These are phyloP conservation scores for Neosilurus mollespiculum DNA, from an alignment of 2,797 vertebrate species.

Conservation along the genomic window DNA sequence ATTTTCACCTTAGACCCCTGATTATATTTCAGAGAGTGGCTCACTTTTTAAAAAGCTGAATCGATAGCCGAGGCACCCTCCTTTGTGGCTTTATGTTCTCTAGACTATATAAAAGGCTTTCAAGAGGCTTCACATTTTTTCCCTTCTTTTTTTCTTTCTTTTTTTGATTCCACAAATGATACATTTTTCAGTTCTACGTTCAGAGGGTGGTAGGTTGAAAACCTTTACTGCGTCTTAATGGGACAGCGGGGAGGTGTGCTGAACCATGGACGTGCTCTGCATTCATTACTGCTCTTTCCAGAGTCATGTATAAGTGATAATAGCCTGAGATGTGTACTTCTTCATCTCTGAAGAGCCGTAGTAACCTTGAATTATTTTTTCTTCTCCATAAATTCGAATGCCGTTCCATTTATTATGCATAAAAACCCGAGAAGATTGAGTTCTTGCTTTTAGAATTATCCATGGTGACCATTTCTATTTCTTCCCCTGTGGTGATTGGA, in stretches of 20 bases:
- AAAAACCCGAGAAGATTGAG: slow-evolving; percentile 30
- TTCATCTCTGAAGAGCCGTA: slow-evolving; percentile 11
- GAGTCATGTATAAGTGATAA: slow-evolving; percentile 8
- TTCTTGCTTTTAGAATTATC: slow-evolving; percentile 39
- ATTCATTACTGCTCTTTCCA: slow-evolving; percentile 25
- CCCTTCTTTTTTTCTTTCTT: slow-evolving; percentile 15
- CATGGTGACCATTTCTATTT: neutral
- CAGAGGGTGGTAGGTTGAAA: slow-evolving; percentile 19
- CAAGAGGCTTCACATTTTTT: neutral
- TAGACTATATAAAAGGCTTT: slow-evolving; percentile 36
- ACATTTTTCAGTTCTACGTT: slow-evolving; percentile 29
- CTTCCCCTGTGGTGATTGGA: slow-evolving; percentile 23
- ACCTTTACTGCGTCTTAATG: slow-evolving; percentile 2
- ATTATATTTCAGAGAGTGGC: slow-evolving; percentile 50
- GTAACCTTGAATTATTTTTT: slow-evolving; percentile 22
- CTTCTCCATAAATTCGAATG: slow-evolving; percentile 21
- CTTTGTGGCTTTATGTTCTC: slow-evolving; percentile 35
- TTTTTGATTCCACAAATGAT: slow-evolving; percentile 31
- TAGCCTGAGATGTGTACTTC: slow-evolving; percentile 26
- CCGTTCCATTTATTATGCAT: slow-evolving; percentile 38
- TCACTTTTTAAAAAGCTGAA: slow-evolving; percentile 40
- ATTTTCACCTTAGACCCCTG: slow-evolving; percentile 53
- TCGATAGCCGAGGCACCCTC: slow-evolving; percentile 1
- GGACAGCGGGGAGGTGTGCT: slow-evolving; percentile 20
- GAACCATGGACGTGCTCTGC: slow-evolving; percentile 7